Conservation (phyloP, 2,797 vertebrate genomes). For the Brachyalestes nurse region DNA sequence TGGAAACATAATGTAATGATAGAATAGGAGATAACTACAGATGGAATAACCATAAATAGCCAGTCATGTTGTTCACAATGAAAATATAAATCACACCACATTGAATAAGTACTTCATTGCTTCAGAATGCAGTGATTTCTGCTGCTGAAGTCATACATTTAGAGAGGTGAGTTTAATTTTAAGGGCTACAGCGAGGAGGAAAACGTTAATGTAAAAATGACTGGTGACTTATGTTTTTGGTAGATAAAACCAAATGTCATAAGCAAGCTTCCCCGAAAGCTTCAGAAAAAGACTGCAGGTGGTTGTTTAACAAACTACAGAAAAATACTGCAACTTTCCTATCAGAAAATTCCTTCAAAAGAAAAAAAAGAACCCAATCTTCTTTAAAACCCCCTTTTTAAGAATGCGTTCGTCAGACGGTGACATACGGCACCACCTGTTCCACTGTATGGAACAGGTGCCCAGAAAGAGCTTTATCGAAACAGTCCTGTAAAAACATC, state of each 20-base stretch:
- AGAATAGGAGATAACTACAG: no score
- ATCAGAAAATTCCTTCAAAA: not conserved
- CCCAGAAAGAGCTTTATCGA: conserved; percentile 15
- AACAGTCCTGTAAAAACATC: conserved; percentile 28
- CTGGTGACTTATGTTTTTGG: not conserved
- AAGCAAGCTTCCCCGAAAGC: not conserved
- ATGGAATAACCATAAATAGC: no score
- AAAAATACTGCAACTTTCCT: not conserved
- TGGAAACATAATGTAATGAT: no score
- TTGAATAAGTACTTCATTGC: not conserved
- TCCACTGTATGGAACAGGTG: conserved; percentile 24
- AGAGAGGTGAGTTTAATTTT: no score
- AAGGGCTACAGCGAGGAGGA: no score
- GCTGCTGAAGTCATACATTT: no score
- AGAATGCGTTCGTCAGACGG: not conserved
- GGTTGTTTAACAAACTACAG: not conserved
- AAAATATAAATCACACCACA: no score
- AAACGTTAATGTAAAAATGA: not conserved
- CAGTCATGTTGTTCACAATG: no score
- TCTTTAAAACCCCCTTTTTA: not conserved
- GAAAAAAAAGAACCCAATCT: not conserved
- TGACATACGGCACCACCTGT: conserved; percentile 7
- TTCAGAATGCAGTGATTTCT: not conserved
- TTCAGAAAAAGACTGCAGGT: not conserved
- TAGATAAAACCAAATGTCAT: not conserved